phyloP scores from a whole-genome alignment of 2,888 invertebrate genomes.

The Phyto melanocephala region DNA sequence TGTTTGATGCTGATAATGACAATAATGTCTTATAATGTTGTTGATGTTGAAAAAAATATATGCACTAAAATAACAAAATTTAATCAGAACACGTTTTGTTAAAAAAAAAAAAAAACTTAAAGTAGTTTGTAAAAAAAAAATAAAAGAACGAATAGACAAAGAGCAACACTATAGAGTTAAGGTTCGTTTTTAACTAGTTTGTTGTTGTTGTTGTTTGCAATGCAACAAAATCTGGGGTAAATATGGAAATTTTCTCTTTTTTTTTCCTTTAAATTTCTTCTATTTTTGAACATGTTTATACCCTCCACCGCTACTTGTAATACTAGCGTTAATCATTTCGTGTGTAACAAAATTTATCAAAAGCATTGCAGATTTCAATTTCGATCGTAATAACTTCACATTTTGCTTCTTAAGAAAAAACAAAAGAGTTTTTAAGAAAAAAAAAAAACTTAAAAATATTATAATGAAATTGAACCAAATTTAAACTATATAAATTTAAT shows the following conservation, averaged over 20 bases:
- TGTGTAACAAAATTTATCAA: too few species aligned
- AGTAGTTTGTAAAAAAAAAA: too few species aligned
- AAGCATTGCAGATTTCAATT: too few species aligned
- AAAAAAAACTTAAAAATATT: too few species aligned
- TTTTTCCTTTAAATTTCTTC: neutral
- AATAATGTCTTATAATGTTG: neutral
- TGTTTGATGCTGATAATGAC: slow-evolving; percentile 12
- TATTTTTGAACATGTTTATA: too few species aligned
- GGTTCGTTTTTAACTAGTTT: neutral
- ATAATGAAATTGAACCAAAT: too few species aligned
- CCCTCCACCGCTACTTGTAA: too few species aligned
- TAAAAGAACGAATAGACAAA: neutral
- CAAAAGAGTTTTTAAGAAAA: too few species aligned
- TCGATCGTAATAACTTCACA: too few species aligned
- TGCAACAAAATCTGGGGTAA: slow-evolving; percentile 37
- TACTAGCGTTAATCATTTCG: too few species aligned
- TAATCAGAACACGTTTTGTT: slow-evolving; percentile 7
- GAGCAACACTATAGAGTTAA: neutral
- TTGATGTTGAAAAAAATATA: neutral
- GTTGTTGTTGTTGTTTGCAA: neutral
- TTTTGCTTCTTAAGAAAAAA: too few species aligned
- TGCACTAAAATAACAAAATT: neutral
- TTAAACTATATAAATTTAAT: too few species aligned
- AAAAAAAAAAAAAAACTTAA: neutral
- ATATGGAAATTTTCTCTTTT: slow-evolving; percentile 43